These are phyloP conservation scores for Nerophis ophidion DNA, from an alignment of 2,113 vertebrate species.

Conservation along the genomic window DNA sequence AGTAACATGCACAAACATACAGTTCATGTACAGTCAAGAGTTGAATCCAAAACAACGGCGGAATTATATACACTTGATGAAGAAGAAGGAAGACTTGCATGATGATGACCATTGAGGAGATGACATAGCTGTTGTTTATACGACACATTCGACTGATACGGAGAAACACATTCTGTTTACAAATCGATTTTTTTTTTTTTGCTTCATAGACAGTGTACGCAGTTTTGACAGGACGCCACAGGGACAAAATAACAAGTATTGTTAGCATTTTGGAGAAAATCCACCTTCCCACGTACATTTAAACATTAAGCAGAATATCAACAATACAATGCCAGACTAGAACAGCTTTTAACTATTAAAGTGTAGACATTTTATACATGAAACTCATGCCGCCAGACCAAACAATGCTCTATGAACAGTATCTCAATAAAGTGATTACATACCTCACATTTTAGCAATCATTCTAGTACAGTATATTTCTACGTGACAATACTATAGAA, in stretches of 20 bases:
- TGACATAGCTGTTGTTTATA: slow-evolving; percentile 10
- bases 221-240: slow-evolving; percentile 68
- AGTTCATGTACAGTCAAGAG: slow-evolving; percentile 36
- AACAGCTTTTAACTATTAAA: slow-evolving; percentile 45
- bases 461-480: no score
- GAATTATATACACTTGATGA: slow-evolving; percentile 52
- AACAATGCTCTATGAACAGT: slow-evolving; percentile 2
- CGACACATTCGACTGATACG: slow-evolving; percentile 48
- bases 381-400: slow-evolving; percentile 50
- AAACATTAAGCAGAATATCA: slow-evolving; percentile 56
- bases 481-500: no score
- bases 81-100: slow-evolving; percentile 59
- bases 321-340: slow-evolving; percentile 49
- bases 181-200: slow-evolving; percentile 34
- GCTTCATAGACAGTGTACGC: slow-evolving; percentile 36
- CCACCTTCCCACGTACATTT: slow-evolving; percentile 45
- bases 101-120: slow-evolving; percentile 14
- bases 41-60: slow-evolving; percentile 33
- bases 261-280: slow-evolving; percentile 38
- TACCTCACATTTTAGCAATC: no score
- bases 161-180: slow-evolving; percentile 42
- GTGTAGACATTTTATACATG: slow-evolving; percentile 46
- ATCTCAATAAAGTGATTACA: not conserved
- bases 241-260: slow-evolving; percentile 49
- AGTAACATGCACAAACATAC: slow-evolving; percentile 73